Base-by-base conservation (phyloP, 1,140 invertebrate species). In the Sycophaga agraensis region DNA sequence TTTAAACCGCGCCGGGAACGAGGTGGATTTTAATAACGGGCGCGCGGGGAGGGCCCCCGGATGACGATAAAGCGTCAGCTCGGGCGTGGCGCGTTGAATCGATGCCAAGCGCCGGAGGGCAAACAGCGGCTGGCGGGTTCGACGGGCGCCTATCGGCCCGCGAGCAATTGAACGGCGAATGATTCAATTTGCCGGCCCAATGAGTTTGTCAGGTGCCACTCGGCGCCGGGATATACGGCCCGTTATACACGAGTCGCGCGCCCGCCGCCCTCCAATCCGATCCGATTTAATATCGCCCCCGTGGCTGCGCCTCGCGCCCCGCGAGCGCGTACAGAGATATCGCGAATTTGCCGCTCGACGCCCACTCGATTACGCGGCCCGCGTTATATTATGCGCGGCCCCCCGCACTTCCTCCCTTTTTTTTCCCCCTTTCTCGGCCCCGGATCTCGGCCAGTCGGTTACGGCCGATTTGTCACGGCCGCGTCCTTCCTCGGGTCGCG, bases 151-250 rank as follows among this genome's bases (percentile, higher is more conserved):
- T 73, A 75, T 73, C 70, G 71, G 70, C 64, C 69, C 70, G 72
- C n/a, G 66, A 77, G 77, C 77, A 78, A 80, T 80, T 78, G 78
- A 80, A 80, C 77, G 73, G 75, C 77, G 78, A 80, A 79, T 79
- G 76, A 80, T 80, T 80, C 74, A 79, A 80, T 80, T 80, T 79
- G 74, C 78, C 78, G 76, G 78, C 74, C 77, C 78, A 80, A 80
- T 79, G 78, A 78, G 77, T 79, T 79, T 78, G 78, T 78, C 78
- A 79, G 78, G 77, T 80, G 77, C 72, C 75, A 79, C 77, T 79
- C 73, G 66, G 76, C 73, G 74, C 71, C 69, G 70, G 65, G 43
- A 54, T 40, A 43, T 31, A n/a, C n/a, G n/a, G n/a, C n/a, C n/a
- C n/a, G n/a, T n/a, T n/a, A 31, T 40, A 35, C 31, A 16, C 4